Percentiles rank a stretch among this genome's conserved stretches.
Evolutionary conservation across 1,140 invertebrate genomes (phyloP).

Genomic region (Heterodera schachtii): DNA sequence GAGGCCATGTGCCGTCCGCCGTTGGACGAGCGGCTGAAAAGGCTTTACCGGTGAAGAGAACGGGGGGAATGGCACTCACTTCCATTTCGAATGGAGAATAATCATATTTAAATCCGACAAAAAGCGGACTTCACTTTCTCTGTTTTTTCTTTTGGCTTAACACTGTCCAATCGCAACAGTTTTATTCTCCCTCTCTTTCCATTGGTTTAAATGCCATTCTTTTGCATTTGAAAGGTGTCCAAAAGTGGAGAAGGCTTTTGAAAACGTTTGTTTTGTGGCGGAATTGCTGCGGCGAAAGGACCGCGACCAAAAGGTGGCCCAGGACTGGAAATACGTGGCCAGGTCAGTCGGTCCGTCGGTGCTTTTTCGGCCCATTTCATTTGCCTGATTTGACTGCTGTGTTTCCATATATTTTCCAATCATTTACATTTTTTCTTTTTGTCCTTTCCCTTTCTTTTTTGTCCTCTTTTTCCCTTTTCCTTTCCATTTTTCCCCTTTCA

Average conservation of each 20-base stretch:
- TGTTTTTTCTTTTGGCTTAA: no score
- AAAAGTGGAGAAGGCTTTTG: constrained; percentile 63
- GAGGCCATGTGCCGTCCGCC: constrained; percentile 31
- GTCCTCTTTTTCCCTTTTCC: no score
- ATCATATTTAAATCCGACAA: no score
- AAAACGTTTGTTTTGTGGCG: constrained; percentile 65
- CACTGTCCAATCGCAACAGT: no score
- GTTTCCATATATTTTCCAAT: no score
- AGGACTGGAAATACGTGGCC: constrained; percentile 96
- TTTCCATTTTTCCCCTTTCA: constrained; percentile 64
- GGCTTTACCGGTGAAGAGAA: constrained; percentile 48
- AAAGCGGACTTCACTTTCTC: no score
- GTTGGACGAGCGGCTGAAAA: constrained; percentile 54
- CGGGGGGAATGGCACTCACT: not conserved
- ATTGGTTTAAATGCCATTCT: constrained; percentile 28
- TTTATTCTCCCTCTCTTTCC: not conserved
- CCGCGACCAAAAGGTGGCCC: constrained; percentile 65
- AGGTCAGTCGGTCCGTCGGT: not conserved
- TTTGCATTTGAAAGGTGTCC: constrained; percentile 40
- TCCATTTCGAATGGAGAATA: no score
- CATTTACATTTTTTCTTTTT: not conserved
- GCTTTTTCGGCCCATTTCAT: not conserved
- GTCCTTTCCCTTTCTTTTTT: no score
- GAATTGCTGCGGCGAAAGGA: constrained; percentile 65
- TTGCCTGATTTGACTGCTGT: no score